Conservation (phyloP, 2,113 vertebrate species). For the Recurvirostra avosetta region DNA sequence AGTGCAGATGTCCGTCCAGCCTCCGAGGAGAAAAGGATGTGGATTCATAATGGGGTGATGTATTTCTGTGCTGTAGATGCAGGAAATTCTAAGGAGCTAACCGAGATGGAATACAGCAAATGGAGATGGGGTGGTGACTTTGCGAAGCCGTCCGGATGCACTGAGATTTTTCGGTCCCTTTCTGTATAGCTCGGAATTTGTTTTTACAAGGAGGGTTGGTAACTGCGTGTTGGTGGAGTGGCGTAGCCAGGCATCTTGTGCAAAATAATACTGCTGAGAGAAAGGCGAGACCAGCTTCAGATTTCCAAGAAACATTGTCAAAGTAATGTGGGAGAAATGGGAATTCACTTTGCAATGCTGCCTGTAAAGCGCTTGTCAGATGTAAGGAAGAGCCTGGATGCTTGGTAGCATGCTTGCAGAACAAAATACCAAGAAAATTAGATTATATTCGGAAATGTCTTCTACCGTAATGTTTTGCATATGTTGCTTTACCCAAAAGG, state of each 20-base stretch:
- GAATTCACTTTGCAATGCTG: neutral
- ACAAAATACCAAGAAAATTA: conserved; percentile 71
- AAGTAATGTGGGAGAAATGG: conserved; percentile 5
- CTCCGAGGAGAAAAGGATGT: conserved; percentile 40
- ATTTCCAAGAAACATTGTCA: conserved; percentile 4
- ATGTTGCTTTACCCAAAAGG: conserved; percentile 61
- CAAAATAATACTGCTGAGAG: neutral
- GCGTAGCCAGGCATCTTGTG: neutral
- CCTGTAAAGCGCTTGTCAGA: conserved; percentile 39
- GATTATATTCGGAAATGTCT: conserved; percentile 72
- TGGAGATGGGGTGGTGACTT: neutral
- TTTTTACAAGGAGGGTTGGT: neutral
- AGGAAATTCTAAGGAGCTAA: neutral
- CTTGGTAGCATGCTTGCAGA: conserved; percentile 66
- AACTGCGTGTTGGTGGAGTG: neutral
- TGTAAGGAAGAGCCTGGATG: conserved; percentile 53
- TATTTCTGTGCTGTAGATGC: conserved; percentile 44
- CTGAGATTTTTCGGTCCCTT: neutral
- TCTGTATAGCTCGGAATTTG: neutral
- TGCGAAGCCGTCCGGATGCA: neutral
- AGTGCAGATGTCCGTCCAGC: conserved; percentile 1
- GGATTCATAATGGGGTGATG: conserved; percentile 67
- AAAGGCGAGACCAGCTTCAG: neutral
- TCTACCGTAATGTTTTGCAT: conserved; percentile 65
- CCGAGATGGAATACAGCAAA: neutral